Percentiles rank a stretch among this genome's conserved stretches.
Evolutionary conservation across 2,113 vertebrate genomes (phyloP).

Genomic region (Aegithalos caudatus): DNA sequence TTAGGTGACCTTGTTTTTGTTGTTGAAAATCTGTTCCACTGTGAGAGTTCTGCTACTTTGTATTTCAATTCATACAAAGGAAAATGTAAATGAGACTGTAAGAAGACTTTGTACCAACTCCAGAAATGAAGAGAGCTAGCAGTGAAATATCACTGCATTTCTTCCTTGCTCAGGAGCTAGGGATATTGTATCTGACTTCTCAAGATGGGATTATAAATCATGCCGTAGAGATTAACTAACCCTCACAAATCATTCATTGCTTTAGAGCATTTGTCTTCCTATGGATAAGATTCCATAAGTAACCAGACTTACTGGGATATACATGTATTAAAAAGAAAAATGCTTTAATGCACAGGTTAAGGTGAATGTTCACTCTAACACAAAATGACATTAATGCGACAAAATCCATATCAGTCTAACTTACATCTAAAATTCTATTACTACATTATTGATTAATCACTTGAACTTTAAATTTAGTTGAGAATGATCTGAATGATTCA

Average conservation of each 20-base stretch:
- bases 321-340: constrained; percentile 54
- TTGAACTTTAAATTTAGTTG: constrained; percentile 67
- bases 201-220: constrained; percentile 63
- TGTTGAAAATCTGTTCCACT: not conserved
- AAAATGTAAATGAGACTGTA: not conserved
- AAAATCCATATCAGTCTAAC: constrained; percentile 38
- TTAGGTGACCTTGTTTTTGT: not conserved
- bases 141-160: constrained; percentile 31
- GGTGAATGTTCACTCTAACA: constrained; percentile 53
- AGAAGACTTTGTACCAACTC: not conserved
- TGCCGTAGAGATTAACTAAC: constrained; percentile 52
- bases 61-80: not conserved
- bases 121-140: not conserved
- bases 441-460: constrained; percentile 72
- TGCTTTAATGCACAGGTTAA: constrained; percentile 44
- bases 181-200: constrained; percentile 26
- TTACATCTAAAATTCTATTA: constrained; percentile 71
- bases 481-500: constrained; percentile 46
- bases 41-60: not conserved
- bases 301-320: constrained; percentile 48
- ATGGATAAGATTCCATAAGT: constrained; percentile 56
- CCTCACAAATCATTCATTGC: constrained; percentile 38
- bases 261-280: constrained; percentile 49
- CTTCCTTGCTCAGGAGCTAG: not conserved
- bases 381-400: constrained; percentile 58